Percentiles rank a stretch among this genome's conserved stretches.
Evolutionary conservation across 1,140 invertebrate genomes (phyloP).

Genomic region (Neuroterus valhalla): DNA sequence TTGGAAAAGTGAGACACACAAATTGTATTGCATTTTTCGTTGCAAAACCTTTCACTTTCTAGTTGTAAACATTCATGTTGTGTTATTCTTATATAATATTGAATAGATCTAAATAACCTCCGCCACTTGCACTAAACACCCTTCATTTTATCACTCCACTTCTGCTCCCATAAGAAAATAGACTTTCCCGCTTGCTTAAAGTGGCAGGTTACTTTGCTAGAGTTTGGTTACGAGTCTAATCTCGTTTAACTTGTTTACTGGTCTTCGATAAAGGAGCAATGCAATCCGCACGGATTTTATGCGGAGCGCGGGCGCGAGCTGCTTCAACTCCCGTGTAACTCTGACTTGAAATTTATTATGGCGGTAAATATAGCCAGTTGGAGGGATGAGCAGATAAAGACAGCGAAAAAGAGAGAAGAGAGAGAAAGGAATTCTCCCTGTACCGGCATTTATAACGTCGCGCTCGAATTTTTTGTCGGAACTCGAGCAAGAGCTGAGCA

Average conservation of each 20-base stretch:
- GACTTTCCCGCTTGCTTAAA: conserved; percentile 39
- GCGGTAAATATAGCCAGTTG: conserved; percentile 53
- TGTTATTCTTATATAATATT: too few species aligned
- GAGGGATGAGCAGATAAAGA: conserved; percentile 27
- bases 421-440: conserved; percentile 7
- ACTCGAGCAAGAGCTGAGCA: conserved; percentile 9
- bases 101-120: too few species aligned
- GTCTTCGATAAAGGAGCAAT: conserved; percentile 63
- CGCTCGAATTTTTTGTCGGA: conserved; percentile 14
- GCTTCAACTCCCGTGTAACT: conserved; percentile 43
- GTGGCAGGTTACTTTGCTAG: conserved; percentile 42
- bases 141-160: conserved; percentile 34
- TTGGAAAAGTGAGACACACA: too few species aligned
- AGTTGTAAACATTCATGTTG: too few species aligned
- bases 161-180: conserved; percentile 28
- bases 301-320: conserved; percentile 32
- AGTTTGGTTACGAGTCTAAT: conserved; percentile 62
- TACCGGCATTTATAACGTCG: conserved; percentile 28
- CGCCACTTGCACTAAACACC: not conserved
- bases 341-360: conserved; percentile 64
- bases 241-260: conserved; percentile 70
- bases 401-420: not conserved
- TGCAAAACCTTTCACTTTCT: too few species aligned
- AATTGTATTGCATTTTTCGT: too few species aligned
- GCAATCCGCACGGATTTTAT: conserved; percentile 54